Conservation (phyloP, 1,140 invertebrate genomes). For the Achroia grisella region DNA sequence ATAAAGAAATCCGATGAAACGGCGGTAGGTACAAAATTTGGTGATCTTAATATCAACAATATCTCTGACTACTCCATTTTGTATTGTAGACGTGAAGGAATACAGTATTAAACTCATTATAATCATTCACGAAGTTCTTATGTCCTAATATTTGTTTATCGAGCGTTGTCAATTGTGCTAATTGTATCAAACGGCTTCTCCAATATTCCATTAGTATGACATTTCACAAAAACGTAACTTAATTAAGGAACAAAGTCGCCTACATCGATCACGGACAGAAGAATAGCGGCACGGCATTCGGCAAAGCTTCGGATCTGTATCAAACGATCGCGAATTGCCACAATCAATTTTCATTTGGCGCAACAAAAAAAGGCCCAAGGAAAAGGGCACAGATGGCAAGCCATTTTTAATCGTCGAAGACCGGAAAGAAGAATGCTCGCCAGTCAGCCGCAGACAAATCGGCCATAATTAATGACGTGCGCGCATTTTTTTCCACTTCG, state of each 20-base stretch:
- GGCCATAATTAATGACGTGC: constrained; percentile 63
- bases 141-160: too few species aligned
- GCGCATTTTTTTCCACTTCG: constrained; percentile 38
- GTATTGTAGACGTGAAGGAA: too few species aligned
- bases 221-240: constrained; percentile 12
- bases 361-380: constrained; percentile 25
- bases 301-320: constrained; percentile 46
- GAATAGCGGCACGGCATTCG: constrained; percentile 33
- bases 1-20: too few species aligned
- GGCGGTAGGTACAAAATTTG: too few species aligned
- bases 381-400: constrained; percentile 32
- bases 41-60: too few species aligned
- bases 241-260: constrained; percentile 18
- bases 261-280: constrained; percentile 47
- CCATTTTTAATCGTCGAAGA: constrained; percentile 64
- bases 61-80: too few species aligned
- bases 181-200: too few species aligned
- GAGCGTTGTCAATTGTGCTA: too few species aligned
- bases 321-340: constrained; percentile 48
- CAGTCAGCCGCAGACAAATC: constrained; percentile 64
- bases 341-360: constrained; percentile 67
- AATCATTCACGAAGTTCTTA: too few species aligned
- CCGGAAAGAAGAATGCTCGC: constrained; percentile 34
- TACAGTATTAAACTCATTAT: too few species aligned
- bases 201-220: neutral